A percentile compares a stretch with the other conserved stretches of the same genome.
These are phyloP conservation scores for Nothocercus nigrocapillus DNA, from an alignment of 2,113 vertebrate species.

Conservation along the genomic window DNA sequence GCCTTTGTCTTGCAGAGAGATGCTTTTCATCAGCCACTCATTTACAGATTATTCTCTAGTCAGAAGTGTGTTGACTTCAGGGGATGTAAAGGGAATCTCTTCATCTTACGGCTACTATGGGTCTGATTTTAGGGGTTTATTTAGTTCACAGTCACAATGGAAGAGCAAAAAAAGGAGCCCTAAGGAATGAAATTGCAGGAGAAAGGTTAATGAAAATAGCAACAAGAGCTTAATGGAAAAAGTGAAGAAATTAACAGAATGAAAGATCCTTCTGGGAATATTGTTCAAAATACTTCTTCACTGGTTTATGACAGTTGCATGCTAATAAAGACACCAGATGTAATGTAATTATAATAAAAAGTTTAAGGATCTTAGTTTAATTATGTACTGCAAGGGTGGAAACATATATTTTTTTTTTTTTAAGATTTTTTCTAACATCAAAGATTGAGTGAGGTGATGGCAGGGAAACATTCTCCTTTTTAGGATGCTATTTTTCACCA, in stretches of 20 bases:
- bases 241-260: neutral
- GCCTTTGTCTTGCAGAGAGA: neutral
- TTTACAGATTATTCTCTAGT: neutral
- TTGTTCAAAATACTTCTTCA: neutral
- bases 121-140: neutral
- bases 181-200: neutral
- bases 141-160: neutral
- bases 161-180: neutral
- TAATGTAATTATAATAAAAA: neutral
- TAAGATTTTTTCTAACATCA: neutral
- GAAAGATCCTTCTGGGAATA: neutral
- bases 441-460: neutral
- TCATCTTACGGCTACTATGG: neutral
- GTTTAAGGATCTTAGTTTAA: neutral
- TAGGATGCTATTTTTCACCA: accelerated
- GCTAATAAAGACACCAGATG: neutral
- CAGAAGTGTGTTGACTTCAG: neutral
- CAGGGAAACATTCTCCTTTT: neutral
- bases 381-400: neutral
- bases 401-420: neutral
- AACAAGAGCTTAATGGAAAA: neutral
- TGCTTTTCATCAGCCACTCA: accelerated
- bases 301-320: neutral
- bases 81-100: neutral
- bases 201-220: neutral